These are phyloP conservation scores for Pteronotus mesoamericanus DNA, from an alignment of 2,797 vertebrate species.

Conservation along the genomic window DNA sequence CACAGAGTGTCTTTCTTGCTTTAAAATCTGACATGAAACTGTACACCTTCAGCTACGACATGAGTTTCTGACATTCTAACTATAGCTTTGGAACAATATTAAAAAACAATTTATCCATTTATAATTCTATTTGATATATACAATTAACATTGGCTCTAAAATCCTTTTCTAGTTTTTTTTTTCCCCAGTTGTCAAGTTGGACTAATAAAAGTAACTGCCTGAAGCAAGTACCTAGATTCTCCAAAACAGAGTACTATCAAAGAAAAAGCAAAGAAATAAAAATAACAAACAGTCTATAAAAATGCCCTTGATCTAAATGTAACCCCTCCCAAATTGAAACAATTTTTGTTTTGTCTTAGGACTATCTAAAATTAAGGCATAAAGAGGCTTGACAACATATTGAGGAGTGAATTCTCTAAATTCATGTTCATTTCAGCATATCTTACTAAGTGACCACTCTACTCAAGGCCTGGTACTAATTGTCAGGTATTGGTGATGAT, in stretches of 20 bases:
- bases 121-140: not conserved
- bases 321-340: not conserved
- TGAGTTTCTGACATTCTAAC: slow-evolving; percentile 7
- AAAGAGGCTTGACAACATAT: not conserved
- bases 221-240: not conserved
- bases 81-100: not conserved
- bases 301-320: not conserved
- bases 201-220: not conserved
- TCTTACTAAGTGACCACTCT: not conserved
- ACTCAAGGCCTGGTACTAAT: not conserved
- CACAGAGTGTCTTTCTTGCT: not conserved
- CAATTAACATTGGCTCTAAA: not conserved
- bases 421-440: not conserved
- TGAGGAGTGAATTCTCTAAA: slow-evolving; percentile 33
- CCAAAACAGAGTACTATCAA: not conserved
- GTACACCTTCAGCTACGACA: not conserved
- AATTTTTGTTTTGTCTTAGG: slow-evolving; percentile 22
- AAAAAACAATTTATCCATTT: not conserved
- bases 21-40: not conserved
- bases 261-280: not conserved
- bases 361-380: not conserved
- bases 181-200: not conserved
- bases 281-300: not conserved
- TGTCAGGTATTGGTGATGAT: not conserved
- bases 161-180: not conserved